Percentiles rank a stretch among this genome's conserved stretches.
These are phyloP conservation scores for Chaetodon auriga DNA, from an alignment of 2,113 vertebrate species.

Conservation along the genomic window DNA sequence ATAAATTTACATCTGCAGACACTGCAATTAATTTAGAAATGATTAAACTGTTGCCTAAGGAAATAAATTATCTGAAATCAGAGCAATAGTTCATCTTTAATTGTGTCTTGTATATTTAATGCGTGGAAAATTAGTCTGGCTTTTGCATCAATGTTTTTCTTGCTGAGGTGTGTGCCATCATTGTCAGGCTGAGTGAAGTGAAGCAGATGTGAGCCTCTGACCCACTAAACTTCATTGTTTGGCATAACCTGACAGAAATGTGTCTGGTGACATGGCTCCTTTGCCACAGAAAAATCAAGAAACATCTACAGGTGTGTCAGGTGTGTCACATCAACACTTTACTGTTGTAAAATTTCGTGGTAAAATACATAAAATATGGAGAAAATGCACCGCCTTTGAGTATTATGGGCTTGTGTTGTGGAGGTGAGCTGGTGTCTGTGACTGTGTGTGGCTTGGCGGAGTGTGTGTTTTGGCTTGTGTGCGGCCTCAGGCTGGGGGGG, in stretches of 20 bases:
- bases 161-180: neutral
- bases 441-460: conserved; percentile 67
- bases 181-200: neutral
- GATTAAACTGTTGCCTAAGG: neutral
- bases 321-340: no score
- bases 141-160: neutral
- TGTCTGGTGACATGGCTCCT: neutral
- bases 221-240: neutral
- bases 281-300: no score
- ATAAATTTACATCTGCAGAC: neutral
- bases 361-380: no score
- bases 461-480: conserved; percentile 76
- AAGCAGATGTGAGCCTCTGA: neutral
- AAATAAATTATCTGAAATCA: neutral
- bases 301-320: no score
- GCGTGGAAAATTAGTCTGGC: neutral
- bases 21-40: neutral
- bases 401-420: neutral
- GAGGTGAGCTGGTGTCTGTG: conserved; percentile 33
- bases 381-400: neutral
- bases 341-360: no score
- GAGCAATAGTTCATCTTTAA: neutral
- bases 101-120: neutral
- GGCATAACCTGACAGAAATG: neutral
- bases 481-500: conserved; percentile 64